Evolutionary conservation across 2,888 invertebrate genomes (phyloP).

Genomic region (Trissoscelio sp.): DNA sequence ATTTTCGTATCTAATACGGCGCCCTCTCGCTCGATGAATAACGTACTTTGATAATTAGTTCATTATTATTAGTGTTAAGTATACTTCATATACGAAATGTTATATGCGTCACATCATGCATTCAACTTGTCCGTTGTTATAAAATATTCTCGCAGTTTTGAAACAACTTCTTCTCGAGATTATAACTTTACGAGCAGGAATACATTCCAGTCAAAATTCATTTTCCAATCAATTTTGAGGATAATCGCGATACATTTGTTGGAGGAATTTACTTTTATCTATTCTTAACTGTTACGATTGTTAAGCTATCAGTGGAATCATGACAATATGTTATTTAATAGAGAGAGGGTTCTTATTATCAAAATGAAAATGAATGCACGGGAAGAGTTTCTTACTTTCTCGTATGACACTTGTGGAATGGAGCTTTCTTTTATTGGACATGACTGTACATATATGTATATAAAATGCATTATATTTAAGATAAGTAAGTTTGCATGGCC

Average conservation of each 20-base stretch:
- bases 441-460: conserved; percentile 67
- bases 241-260: conserved; percentile 45
- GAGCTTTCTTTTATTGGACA: conserved; percentile 59
- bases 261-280: conserved; percentile 38
- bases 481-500: conserved; percentile 70
- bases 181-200: conserved; percentile 35
- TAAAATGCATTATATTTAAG: conserved; percentile 67
- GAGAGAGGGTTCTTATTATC: conserved; percentile 56
- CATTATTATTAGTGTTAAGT: conserved; percentile 53
- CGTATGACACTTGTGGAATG: conserved; percentile 68
- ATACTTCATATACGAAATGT: conserved; percentile 63
- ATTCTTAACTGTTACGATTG: conserved; percentile 43
- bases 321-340: conserved; percentile 53
- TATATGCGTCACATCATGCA: conserved; percentile 56
- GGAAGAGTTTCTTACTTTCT: conserved; percentile 63
- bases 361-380: conserved; percentile 58
- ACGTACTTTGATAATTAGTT: conserved; percentile 59
- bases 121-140: conserved; percentile 52
- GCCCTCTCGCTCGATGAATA: conserved; percentile 42
- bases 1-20: conserved; percentile 61
- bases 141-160: conserved; percentile 51
- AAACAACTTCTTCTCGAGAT: conserved; percentile 36
- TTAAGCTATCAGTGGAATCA: conserved; percentile 58
- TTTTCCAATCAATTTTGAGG: conserved; percentile 35
- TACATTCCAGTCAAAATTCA: conserved; percentile 26